phyloP scores from a whole-genome alignment of 2,888 invertebrate genomes.

The Andrena haemorrhoa region DNA sequence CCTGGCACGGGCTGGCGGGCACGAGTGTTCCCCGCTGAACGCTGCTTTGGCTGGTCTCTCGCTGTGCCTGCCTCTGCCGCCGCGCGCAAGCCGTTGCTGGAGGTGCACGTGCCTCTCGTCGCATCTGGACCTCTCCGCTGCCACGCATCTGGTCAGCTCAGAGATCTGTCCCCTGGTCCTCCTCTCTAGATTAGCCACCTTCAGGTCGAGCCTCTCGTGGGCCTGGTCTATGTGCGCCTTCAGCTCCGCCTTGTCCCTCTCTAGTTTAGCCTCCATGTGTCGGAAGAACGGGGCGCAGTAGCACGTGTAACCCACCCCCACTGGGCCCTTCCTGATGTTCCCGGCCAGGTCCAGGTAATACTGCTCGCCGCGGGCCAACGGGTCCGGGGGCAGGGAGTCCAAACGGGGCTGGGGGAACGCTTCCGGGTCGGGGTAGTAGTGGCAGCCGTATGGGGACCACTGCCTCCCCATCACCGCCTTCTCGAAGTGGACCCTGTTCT shows the following conservation, averaged over 20 bases:
- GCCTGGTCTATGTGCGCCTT: constrained; percentile 92
- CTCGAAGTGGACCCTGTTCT: constrained; percentile 86
- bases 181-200: constrained; percentile 92
- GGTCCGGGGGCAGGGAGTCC: constrained; percentile 94
- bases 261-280: constrained; percentile 93
- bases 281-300: constrained; percentile 97
- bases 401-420: constrained; percentile 94
- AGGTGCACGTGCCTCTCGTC: constrained; percentile 89
- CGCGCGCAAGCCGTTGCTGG: constrained; percentile 90
- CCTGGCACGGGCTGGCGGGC: constrained; percentile 88
- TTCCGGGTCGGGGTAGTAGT: constrained; percentile 94
- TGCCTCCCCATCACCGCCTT: constrained; percentile 82
- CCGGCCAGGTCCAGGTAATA: constrained; percentile 98
- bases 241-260: constrained; percentile 92
- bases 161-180: constrained; percentile 91
- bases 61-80: constrained; percentile 87
- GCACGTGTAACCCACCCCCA: constrained; percentile 97
- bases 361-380: constrained; percentile 94
- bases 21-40: constrained; percentile 85
- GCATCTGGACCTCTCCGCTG: constrained; percentile 88
- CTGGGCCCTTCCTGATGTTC: constrained; percentile 97
- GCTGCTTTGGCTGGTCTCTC: constrained; percentile 86
- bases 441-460: constrained; percentile 97
- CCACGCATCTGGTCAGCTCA: constrained; percentile 89
- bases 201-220: constrained; percentile 92